Conservation (phyloP, 2,113 vertebrate genomes). For the Ardeotis arabs region DNA sequence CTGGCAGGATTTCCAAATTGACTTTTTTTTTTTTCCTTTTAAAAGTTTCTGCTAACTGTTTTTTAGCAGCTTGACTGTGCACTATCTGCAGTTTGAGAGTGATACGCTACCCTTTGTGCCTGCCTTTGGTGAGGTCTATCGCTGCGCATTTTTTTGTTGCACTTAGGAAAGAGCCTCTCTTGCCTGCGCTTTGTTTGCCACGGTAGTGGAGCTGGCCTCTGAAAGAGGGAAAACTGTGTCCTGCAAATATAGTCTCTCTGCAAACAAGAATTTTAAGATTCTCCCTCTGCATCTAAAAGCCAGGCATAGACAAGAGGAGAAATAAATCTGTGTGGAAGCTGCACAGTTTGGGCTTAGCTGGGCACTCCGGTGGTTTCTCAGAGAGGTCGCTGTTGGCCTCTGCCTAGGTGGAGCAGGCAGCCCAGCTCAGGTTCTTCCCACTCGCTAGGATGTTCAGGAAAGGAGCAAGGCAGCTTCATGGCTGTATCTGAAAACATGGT, state of each 20-base stretch:
- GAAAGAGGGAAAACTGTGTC: background rate
- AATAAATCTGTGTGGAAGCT: background rate
- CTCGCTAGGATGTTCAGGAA: background rate
- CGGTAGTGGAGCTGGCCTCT: background rate
- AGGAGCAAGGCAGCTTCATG: background rate
- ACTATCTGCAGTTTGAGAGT: background rate
- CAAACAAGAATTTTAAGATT: background rate
- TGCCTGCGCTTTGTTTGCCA: background rate
- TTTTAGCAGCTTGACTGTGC: background rate
- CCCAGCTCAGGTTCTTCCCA: background rate
- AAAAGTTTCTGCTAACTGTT: background rate
- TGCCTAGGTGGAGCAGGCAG: background rate
- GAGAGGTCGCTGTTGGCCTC: background rate
- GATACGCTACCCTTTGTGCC: background rate
- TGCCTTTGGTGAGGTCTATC: background rate
- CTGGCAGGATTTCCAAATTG: background rate
- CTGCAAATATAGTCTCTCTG: background rate
- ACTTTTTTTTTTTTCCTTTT: background rate
- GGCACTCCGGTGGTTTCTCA: background rate
- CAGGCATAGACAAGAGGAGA: background rate
- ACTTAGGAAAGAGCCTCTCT: background rate
- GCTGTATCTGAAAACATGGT: background rate
- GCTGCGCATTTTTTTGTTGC: background rate
- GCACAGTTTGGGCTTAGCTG: background rate
- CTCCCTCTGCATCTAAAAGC: background rate